Evolutionary conservation across 2,113 vertebrate genomes (phyloP), one percentile per base, ranked within the genome.

Genomic region (Syngnathus typhle): DNA sequence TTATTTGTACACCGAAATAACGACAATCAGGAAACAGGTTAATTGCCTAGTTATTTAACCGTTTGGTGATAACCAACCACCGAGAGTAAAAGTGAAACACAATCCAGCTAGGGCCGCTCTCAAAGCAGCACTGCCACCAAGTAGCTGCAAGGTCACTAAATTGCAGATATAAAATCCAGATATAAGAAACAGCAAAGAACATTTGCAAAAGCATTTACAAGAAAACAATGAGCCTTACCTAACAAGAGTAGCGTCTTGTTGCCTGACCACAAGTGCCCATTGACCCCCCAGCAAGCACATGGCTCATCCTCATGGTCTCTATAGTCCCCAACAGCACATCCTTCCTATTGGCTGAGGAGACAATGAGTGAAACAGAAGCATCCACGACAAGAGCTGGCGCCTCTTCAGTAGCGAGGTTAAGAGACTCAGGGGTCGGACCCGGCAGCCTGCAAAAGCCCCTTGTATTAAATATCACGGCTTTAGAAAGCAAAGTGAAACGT

Each of bases 381-480:
- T 66, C 59, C 1, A 0, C 0, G 69, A 11, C 72, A 0, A 69
- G 82, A 88, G 87, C 87, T 49, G 27, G 9, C 32, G 85, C 85
- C 77, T 87, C 87, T 70, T 32, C 39, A 36, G 61, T 44, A 7
- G 61, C 27, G 13, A 43, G 23, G 36, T 58, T 0, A 3, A n/a
- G 41, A 39, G 43, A 1, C 59, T 37, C 46, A 47, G 64, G 54
- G 85, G 85, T 80, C 88, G 88, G 84, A 83, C 67, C 67, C 88
- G 86, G 88, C 79, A 79, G 73, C 83, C 72, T 18, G 70, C 75
- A 44, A 55, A 69, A 64, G 65, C 15, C 43, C 65, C 75, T n/a
- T 87, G 89, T 90, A 92, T 92, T 91, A 85, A 87, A 90, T 92
- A 89, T 90, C 91, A 89, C 73, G 77, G 79, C 88, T 86, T 87